Evolutionary conservation across 1,140 invertebrate genomes (phyloP).

Genomic region (Adoxophyes honmai): DNA sequence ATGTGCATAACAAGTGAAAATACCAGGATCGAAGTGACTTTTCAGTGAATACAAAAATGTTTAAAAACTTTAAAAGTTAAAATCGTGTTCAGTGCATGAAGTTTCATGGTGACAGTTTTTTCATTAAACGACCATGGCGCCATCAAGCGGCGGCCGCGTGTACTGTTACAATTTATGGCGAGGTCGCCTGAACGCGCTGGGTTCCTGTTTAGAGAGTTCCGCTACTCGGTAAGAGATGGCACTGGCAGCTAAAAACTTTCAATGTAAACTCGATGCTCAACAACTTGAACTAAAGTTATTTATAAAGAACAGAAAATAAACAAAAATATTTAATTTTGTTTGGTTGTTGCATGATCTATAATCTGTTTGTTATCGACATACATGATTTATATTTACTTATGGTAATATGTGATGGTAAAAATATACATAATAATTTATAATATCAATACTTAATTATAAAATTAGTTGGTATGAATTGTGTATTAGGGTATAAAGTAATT

Average conservation of each 20-base stretch:
- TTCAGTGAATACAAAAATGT: neutral
- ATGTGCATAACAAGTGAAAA: conserved; percentile 4
- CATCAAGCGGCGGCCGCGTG: conserved; percentile 69
- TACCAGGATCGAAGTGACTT: neutral
- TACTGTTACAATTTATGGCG: conserved; percentile 58
- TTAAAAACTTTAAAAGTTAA: conserved; percentile 14
- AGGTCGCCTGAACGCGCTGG: conserved; percentile 34
- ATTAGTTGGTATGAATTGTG: too few relatives aligned
- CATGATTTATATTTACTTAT: too few relatives aligned
- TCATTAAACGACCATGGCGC: conserved; percentile 68
- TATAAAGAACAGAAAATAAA: too few relatives aligned
- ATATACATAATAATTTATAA: too few relatives aligned
- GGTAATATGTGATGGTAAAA: too few relatives aligned
- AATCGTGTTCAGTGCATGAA: conserved; percentile 51
- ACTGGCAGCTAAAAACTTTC: conserved; percentile 20
- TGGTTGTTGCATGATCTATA: too few relatives aligned
- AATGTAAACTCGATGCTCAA: too few relatives aligned
- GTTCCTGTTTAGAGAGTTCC: conserved; percentile 36
- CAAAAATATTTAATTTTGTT: too few relatives aligned
- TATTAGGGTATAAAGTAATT: too few relatives aligned
- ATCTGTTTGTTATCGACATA: too few relatives aligned
- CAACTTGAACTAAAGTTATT: too few relatives aligned
- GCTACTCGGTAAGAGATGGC: conserved; percentile 72
- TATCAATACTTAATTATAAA: too few relatives aligned
- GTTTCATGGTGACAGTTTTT: conserved; percentile 73